phyloP scores from a whole-genome alignment of 2,113 vertebrate genomes.

The Tragelaphus strepsiceros region DNA sequence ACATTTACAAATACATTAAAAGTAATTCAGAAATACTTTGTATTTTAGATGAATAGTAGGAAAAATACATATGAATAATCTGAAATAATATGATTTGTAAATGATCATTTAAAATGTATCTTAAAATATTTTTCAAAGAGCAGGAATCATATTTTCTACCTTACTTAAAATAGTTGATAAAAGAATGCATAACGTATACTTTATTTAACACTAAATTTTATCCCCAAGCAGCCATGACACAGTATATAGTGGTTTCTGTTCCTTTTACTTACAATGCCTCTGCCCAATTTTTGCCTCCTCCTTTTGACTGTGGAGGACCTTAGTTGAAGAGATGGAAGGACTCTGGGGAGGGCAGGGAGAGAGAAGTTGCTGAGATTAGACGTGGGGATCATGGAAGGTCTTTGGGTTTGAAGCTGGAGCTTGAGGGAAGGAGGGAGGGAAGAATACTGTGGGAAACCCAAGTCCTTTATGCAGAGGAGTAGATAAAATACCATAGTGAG shows the following conservation, averaged over 20 bases:
- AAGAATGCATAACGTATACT: background rate
- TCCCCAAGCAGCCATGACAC: background rate
- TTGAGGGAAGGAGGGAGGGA: background rate
- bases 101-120: background rate
- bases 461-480: background rate
- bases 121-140: background rate
- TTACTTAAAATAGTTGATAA: background rate
- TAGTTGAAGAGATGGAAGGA: background rate
- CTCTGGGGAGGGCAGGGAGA: background rate
- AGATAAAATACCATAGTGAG: background rate
- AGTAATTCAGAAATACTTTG: background rate
- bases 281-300: background rate
- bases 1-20: slow-evolving; percentile 1
- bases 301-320: background rate
- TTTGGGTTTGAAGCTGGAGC: background rate
- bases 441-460: background rate
- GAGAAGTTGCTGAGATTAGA: background rate
- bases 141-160: background rate
- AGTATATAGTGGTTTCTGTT: background rate
- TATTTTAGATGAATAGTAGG: background rate
- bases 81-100: background rate
- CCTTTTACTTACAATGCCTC: background rate
- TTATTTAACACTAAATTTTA: background rate
- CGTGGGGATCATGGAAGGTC: background rate
- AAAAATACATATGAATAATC: background rate